Evolutionary conservation across 2,888 invertebrate genomes (phyloP).

Genomic region (Amphipyra tragopoginis): DNA sequence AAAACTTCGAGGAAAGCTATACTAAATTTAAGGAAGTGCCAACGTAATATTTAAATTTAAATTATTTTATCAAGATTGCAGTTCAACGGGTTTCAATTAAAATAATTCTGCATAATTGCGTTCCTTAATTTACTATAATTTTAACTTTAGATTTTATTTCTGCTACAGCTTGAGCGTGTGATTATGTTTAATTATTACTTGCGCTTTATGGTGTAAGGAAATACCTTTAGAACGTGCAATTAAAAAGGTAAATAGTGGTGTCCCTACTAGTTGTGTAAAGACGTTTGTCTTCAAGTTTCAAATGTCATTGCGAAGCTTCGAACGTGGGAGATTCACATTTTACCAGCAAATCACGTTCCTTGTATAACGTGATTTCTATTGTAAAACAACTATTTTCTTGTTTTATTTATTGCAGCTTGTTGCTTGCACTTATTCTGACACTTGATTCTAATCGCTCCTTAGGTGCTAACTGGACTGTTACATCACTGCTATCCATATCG

Average conservation of each 20-base stretch:
- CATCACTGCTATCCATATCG: slow-evolving; percentile 24
- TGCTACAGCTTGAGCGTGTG: not conserved
- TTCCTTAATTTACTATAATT: not conserved
- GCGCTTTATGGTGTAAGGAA: not conserved
- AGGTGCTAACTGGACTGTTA: slow-evolving; percentile 21
- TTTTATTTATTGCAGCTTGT: slow-evolving; percentile 51
- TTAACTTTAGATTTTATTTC: slow-evolving; percentile 5
- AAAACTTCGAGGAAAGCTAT: no score
- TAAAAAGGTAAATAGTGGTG: slow-evolving; percentile 32
- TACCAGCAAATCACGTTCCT: slow-evolving; percentile 69
- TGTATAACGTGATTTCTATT: slow-evolving; percentile 52
- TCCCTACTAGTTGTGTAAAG: slow-evolving; percentile 35
- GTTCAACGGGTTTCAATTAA: slow-evolving; percentile 10
- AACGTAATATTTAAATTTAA: no score
- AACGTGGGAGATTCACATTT: slow-evolving; percentile 82
- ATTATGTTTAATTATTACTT: slow-evolving; percentile 6
- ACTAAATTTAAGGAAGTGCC: no score
- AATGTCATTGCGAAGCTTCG: slow-evolving; percentile 80
- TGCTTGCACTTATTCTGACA: slow-evolving; percentile 26
- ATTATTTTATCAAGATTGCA: not conserved
- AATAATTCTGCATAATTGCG: slow-evolving; percentile 1
- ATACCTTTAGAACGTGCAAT: slow-evolving; percentile 11
- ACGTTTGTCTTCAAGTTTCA: slow-evolving; percentile 74
- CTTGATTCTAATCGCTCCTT: slow-evolving; percentile 37
- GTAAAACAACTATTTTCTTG: slow-evolving; percentile 50